phyloP scores from a whole-genome alignment of 2,888 invertebrate species.

The Stegana nigrithorax region DNA sequence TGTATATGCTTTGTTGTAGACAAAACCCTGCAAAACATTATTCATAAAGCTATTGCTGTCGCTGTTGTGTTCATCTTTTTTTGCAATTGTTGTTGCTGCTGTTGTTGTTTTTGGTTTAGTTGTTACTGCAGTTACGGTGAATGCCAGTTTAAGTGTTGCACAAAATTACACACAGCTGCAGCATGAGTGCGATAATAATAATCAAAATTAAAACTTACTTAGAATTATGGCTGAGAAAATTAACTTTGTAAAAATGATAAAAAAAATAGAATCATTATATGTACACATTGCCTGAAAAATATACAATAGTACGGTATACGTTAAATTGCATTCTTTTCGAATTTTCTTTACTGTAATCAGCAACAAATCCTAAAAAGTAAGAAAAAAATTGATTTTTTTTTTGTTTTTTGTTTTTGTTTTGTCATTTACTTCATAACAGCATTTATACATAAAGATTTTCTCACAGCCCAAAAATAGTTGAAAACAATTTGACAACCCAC shows the following conservation, averaged over 20 bases:
- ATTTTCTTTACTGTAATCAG: no score
- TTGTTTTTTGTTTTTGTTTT: not conserved
- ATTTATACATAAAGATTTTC: no score
- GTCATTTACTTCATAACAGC: not conserved
- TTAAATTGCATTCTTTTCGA: no score
- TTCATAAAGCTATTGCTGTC: constrained; percentile 7
- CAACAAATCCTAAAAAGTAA: not conserved
- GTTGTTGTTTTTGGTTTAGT: constrained; percentile 2
- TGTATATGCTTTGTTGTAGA: not conserved
- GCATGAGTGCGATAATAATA: not conserved
- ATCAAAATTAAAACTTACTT: constrained; percentile 13
- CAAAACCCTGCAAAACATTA: not conserved
- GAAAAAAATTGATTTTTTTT: not conserved
- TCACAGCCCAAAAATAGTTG: constrained; percentile 2
- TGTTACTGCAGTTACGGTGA: constrained; percentile 36
- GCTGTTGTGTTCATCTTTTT: not conserved
- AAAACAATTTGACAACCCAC: constrained; percentile 9
- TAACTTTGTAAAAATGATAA: no score
- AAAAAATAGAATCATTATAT: not conserved
- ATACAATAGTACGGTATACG: no score
- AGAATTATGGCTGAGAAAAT: not conserved
- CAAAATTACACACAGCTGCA: constrained; percentile 1
- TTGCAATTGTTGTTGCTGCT: not conserved
- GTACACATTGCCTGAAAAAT: not conserved
- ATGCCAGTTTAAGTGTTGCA: constrained; percentile 56